Percentiles rank a stretch among this genome's conserved stretches.
These are phyloP conservation scores for Exephanes ischioxanthus DNA, from an alignment of 2,888 invertebrate species.

Conservation along the genomic window DNA sequence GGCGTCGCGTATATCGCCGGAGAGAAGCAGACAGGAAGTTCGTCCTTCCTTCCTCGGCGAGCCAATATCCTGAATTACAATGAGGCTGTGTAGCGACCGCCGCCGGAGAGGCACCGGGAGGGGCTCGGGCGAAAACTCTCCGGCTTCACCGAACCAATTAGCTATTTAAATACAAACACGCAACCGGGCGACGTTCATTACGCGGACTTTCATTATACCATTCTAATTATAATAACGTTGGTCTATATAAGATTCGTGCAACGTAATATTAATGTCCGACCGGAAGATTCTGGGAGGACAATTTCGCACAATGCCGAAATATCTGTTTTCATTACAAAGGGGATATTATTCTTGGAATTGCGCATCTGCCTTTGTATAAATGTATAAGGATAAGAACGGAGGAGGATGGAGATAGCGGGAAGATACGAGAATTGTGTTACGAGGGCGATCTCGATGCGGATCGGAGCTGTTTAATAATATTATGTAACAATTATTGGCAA, in stretches of 20 bases:
- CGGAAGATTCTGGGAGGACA: constrained; percentile 15
- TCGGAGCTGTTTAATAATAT: neutral
- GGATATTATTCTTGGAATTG: neutral
- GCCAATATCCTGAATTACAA: constrained; percentile 83
- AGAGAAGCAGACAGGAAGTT: constrained; percentile 75
- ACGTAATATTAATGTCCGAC: neutral
- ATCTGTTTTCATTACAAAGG: neutral
- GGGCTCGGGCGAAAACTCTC: neutral
- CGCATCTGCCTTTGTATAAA: neutral
- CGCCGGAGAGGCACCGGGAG: neutral
- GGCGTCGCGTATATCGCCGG: constrained; percentile 34
- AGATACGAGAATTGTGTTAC: neutral
- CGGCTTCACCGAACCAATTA: constrained; percentile 72
- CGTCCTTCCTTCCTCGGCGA: constrained; percentile 79
- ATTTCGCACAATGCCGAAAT: neutral
- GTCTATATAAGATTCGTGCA: constrained; percentile 12
- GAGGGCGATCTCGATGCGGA: neutral
- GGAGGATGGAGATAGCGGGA: neutral
- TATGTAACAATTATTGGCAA: neutral
- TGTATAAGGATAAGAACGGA: neutral
- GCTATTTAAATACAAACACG: constrained; percentile 78
- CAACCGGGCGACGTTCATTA: constrained; percentile 25
- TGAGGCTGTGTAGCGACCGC: constrained; percentile 70
- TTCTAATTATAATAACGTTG: constrained; percentile 41
- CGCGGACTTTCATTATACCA: constrained; percentile 19